phyloP scores from a whole-genome alignment of 2,888 invertebrate genomes.

The Empis livida region DNA sequence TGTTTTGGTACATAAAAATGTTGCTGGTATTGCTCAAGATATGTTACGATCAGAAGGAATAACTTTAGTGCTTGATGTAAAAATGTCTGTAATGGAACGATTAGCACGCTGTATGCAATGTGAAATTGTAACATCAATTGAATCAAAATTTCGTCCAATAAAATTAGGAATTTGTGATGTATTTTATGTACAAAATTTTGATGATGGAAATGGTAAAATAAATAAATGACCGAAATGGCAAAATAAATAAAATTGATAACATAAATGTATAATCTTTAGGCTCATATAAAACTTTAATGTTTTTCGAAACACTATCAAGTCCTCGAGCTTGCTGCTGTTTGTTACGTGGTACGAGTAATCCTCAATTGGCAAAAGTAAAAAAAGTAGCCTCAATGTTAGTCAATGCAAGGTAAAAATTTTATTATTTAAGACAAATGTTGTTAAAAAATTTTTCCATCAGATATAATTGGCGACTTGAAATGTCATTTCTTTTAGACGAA shows the following conservation, averaged over 20 bases:
- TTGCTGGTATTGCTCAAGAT: constrained; percentile 77
- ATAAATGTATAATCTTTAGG: constrained; percentile 35
- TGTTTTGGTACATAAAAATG: constrained; percentile 80
- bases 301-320: constrained; percentile 80
- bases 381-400: constrained; percentile 69
- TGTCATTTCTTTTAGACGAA: constrained; percentile 78
- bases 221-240: too few species aligned
- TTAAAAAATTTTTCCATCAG: constrained; percentile 21
- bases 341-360: constrained; percentile 63
- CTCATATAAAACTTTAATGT: constrained; percentile 76
- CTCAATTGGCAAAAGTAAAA: constrained; percentile 72
- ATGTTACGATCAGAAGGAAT: constrained; percentile 64
- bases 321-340: constrained; percentile 77
- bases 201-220: constrained; percentile 29
- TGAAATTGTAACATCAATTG: constrained; percentile 73
- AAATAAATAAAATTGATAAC: not conserved
- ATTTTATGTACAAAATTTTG: constrained; percentile 57
- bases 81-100: constrained; percentile 65
- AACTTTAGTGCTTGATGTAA: constrained; percentile 79
- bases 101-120: constrained; percentile 69
- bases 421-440: not conserved
- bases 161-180: constrained; percentile 70
- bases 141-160: constrained; percentile 71
- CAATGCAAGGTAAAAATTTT: constrained; percentile 29
- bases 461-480: constrained; percentile 88